Evolutionary conservation across 2,888 invertebrate genomes (phyloP), one percentile per base, ranked within the genome.

Genomic region (Mechanitis mazaeus): DNA sequence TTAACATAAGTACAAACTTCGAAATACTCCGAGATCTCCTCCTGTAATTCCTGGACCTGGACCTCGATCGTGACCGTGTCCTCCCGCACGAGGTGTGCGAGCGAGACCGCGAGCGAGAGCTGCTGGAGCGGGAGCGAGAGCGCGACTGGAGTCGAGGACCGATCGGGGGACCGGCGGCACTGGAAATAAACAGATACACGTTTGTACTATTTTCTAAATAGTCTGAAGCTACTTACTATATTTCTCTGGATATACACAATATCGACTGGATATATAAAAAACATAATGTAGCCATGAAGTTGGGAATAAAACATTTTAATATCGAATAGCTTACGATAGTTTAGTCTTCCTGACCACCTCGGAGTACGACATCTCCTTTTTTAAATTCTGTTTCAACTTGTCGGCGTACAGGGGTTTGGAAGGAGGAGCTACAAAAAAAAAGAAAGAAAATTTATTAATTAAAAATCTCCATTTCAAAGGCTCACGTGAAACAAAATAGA

Each of bases 361-460:
- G 2, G 90, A 82, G 68, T 89, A 90, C 11, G 81, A 71, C 60
- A 79, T 72, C 12, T 73, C 71, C 64, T 76, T 85, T 71, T 81
- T 87, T 64, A 90, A 69, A 68, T 90, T 90, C 54, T 83, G 78
- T 68, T 89, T 90, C 59, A 90, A 70, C 74, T 90, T 90, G 33
- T 89, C 90, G 1, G 90, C 83, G 72, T 89, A 90, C 42, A 86
- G 69, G 9, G 81, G 75, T 63, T 81, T 86, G 6, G 75, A 65
- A 20, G 77, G 72, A 31, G 67, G 68, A 33, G 75, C 81, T 81
- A 75, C 60, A 61, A 68, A 64, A 61, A 66, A 45, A 57, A 63
- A 33, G 60, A 33, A 60, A 53, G 46, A 35, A 35, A 35, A 6
- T 35, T 5, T 54, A 47, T 33, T 33, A 7, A 58, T 33, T 28